Percentiles rank a stretch among this genome's conserved stretches.
These are phyloP conservation scores for Anastatus disparis DNA, from an alignment of 1,140 invertebrate genomes.

Conservation along the genomic window DNA sequence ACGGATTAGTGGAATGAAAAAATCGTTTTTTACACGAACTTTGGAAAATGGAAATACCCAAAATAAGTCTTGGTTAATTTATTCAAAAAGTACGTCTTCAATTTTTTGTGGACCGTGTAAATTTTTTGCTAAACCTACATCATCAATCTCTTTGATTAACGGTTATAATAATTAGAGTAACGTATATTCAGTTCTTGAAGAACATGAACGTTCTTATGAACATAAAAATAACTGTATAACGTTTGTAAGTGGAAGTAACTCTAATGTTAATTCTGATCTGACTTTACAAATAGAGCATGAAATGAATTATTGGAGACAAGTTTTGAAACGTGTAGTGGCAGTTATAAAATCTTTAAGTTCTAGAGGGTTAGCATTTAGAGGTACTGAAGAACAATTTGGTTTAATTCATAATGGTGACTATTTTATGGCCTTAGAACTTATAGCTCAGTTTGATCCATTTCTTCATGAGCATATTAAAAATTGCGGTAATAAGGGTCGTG, in stretches of 20 bases:
- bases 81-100: not conserved
- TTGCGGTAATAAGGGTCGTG: too few species aligned
- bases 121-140: not conserved
- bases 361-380: too few species aligned
- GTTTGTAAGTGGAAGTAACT: not conserved
- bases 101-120: slow-evolving; percentile 12
- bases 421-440: too few species aligned
- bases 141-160: not conserved
- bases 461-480: too few species aligned
- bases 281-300: not conserved
- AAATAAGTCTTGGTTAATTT: not conserved
- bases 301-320: slow-evolving; percentile 3
- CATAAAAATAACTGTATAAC: not conserved
- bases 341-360: not conserved
- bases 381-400: too few species aligned
- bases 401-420: too few species aligned
- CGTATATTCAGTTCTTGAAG: not conserved
- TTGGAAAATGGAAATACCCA: not conserved
- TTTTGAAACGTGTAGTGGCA: not conserved
- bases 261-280: not conserved
- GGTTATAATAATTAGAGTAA: not conserved
- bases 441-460: too few species aligned
- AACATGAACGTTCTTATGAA: not conserved
- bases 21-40: too few species aligned
- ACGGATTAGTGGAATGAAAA: not conserved